phyloP scores from a whole-genome alignment of 2,888 invertebrate species.

The Cheilosia variabilis region DNA sequence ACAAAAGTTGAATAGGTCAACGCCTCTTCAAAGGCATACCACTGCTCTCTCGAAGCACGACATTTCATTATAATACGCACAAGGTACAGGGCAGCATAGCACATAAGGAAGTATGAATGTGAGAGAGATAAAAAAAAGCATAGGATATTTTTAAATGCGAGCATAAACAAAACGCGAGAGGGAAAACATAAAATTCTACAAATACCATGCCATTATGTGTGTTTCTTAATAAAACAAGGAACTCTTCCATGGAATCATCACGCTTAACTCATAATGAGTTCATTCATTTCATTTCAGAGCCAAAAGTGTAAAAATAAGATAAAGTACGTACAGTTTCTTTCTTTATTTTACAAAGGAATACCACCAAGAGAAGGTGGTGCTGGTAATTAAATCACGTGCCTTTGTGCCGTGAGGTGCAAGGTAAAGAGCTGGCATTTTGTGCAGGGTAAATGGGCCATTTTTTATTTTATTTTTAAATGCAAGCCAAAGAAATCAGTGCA shows the following conservation, averaged over 20 bases:
- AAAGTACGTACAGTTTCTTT: not conserved
- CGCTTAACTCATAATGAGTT: constrained; percentile 48
- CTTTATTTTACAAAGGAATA: constrained; percentile 18
- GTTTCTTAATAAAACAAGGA: constrained; percentile 3
- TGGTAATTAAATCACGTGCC: constrained; percentile 66
- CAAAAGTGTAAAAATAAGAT: constrained; percentile 39
- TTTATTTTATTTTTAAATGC: constrained; percentile 33
- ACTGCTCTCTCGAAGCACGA: constrained; percentile 14
- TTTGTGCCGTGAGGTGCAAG: constrained; percentile 62
- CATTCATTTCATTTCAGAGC: constrained; percentile 52
- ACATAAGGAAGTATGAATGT: constrained; percentile 45
- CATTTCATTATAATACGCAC: constrained; percentile 8
- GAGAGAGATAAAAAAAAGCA: not conserved
- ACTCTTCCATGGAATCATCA: constrained; percentile 40
- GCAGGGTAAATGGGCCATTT: constrained; percentile 66
- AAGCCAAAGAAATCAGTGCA: constrained; percentile 5
- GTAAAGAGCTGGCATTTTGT: constrained; percentile 46
- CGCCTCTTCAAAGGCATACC: constrained; percentile 67
- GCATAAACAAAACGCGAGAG: constrained; percentile 56
- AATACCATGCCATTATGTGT: not conserved
- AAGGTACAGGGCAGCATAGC: not conserved
- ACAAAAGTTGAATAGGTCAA: constrained; percentile 76
- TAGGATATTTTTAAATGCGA: constrained; percentile 56
- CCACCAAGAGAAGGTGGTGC: constrained; percentile 10
- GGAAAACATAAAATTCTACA: constrained; percentile 9